phyloP scores from a whole-genome alignment of 2,888 invertebrate species.

The Lymantria dispar region DNA sequence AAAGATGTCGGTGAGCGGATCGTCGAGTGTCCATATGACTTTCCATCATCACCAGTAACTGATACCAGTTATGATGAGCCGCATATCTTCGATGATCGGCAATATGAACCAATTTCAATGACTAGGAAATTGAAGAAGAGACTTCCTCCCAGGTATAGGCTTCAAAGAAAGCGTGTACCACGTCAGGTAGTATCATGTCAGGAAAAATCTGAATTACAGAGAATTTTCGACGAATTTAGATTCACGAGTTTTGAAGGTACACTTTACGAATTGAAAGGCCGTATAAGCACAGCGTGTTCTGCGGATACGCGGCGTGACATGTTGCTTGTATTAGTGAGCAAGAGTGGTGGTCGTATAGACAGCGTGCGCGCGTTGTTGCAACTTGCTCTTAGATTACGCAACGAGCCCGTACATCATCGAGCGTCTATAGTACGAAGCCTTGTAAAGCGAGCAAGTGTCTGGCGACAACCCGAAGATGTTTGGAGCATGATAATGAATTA shows the following conservation, averaged over 20 bases:
- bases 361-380: constrained; percentile 45
- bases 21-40: constrained; percentile 41
- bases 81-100: constrained; percentile 3
- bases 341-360: constrained; percentile 50
- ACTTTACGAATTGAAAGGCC: constrained; percentile 48
- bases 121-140: no score
- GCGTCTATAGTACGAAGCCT: constrained; percentile 60
- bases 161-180: not conserved
- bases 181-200: not conserved
- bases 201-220: constrained; percentile 39
- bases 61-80: not conserved
- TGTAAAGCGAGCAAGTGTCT: constrained; percentile 52
- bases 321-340: constrained; percentile 62
- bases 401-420: constrained; percentile 54
- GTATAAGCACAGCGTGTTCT: constrained; percentile 42
- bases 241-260: constrained; percentile 51
- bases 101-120: constrained; percentile 3
- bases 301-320: constrained; percentile 56
- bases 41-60: constrained; percentile 20
- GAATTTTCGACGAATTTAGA: constrained; percentile 55
- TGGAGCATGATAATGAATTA: constrained; percentile 54
- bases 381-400: constrained; percentile 43
- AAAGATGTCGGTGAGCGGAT: constrained; percentile 40
- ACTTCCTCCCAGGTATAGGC: not conserved
- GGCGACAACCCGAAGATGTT: constrained; percentile 47